These are phyloP conservation scores for Archilochus colubris DNA, from an alignment of 2,113 vertebrate species.

Conservation along the genomic window DNA sequence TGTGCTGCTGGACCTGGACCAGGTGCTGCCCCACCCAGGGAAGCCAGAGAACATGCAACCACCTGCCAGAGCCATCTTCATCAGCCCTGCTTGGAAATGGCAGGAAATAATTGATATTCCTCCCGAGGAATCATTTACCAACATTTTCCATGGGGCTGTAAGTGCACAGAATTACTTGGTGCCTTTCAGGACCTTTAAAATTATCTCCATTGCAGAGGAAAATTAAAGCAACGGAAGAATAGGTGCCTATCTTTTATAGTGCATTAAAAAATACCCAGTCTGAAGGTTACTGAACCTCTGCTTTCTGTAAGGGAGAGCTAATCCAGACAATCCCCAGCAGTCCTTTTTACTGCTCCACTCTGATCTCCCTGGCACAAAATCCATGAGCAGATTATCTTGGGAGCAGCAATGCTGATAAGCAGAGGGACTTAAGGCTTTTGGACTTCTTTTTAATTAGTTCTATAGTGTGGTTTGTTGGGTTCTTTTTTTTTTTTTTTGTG, in stretches of 20 bases:
- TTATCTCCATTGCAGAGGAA: constrained; percentile 18
- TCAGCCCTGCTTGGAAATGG: not conserved
- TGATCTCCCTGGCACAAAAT: constrained; percentile 65
- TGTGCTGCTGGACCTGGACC: not conserved
- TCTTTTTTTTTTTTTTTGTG: not conserved
- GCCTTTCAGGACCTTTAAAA: constrained; percentile 61
- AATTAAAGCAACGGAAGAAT: constrained; percentile 60
- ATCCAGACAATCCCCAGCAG: constrained; percentile 64
- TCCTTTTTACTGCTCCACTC: constrained; percentile 57
- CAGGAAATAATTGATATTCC: constrained; percentile 1
- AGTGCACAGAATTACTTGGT: constrained; percentile 25
- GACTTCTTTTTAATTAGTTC: constrained; percentile 68
- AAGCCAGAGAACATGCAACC: not conserved
- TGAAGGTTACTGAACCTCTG: constrained; percentile 63
- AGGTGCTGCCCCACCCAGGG: rapidly evolving
- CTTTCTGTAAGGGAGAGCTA: constrained; percentile 66
- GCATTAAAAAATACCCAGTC: constrained; percentile 23
- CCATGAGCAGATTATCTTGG: constrained; percentile 67
- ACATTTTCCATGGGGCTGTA: constrained; percentile 29
- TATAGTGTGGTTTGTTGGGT: not conserved
- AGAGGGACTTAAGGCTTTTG: constrained; percentile 41
- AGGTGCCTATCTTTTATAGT: constrained; percentile 35
- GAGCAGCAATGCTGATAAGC: constrained; percentile 62
- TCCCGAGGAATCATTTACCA: constrained; percentile 31
- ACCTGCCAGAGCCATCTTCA: not conserved